Percentiles rank a stretch among this genome's conserved stretches.
Evolutionary conservation across 1,140 invertebrate genomes (phyloP).

Genomic region (Plodia interpunctella): DNA sequence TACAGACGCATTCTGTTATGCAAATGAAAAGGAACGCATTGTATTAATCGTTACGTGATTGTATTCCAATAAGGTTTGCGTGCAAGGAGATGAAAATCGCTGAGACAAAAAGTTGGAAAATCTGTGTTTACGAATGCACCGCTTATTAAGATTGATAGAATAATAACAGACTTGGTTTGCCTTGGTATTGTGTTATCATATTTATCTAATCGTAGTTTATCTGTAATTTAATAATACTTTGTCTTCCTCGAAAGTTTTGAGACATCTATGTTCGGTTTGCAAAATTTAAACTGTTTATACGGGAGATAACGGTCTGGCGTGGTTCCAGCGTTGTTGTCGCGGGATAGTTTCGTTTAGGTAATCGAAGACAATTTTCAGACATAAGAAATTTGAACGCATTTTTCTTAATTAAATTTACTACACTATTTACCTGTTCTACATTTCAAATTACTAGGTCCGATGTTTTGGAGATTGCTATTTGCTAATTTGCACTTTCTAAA

Average conservation of each 20-base stretch:
- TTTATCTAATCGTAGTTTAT: constrained; percentile 3
- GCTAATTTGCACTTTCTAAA: no score
- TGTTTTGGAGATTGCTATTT: no score
- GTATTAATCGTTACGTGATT: constrained; percentile 1
- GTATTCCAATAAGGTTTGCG: constrained; percentile 1
- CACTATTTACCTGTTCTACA: background rate
- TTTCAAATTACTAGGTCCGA: no score
- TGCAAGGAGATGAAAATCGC: constrained; percentile 3
- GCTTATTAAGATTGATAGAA: background rate
- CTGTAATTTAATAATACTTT: background rate
- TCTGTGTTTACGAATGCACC: background rate
- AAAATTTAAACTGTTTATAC: background rate
- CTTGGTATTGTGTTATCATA: background rate
- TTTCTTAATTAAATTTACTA: background rate
- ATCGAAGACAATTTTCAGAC: background rate
- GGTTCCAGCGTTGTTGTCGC: background rate
- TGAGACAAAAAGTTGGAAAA: constrained; percentile 2
- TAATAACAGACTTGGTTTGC: background rate
- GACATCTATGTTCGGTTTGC: background rate
- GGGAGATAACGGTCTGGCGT: background rate
- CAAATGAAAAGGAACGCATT: constrained; percentile 7
- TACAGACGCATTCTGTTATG: constrained; percentile 1
- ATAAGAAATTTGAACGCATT: background rate
- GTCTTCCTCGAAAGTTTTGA: constrained; percentile 2
- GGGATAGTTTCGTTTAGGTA: background rate